Conservation (phyloP, 2,888 invertebrate species). For the Nephrotoma flavescens region DNA sequence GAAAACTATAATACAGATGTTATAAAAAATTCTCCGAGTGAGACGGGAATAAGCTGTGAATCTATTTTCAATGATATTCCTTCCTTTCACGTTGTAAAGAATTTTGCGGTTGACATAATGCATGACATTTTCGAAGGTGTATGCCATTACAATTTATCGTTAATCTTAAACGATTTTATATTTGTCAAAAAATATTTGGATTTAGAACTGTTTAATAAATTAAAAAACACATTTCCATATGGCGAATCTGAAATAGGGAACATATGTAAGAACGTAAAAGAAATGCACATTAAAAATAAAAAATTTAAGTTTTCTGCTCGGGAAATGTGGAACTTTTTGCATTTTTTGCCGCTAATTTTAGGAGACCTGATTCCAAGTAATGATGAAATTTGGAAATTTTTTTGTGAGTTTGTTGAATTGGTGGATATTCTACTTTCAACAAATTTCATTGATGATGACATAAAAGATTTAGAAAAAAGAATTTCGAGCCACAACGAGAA, state of each 20-base stretch:
- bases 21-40: neutral
- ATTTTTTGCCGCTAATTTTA: neutral
- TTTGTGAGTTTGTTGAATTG: neutral
- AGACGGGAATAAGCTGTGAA: neutral
- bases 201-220: neutral
- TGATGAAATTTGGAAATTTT: neutral
- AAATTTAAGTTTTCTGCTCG: neutral
- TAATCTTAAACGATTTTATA: neutral
- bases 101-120: neutral
- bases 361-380: neutral
- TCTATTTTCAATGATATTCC: neutral
- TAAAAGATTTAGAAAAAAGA: neutral
- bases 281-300: neutral
- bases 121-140: neutral
- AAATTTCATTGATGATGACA: neutral
- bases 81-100: neutral
- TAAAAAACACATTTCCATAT: neutral
- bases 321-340: neutral
- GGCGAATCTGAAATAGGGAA: neutral
- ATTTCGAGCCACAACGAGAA: slow-evolving; percentile 6
- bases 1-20: too few relatives aligned
- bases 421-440: neutral
- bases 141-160: neutral
- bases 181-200: neutral
- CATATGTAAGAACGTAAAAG: neutral